Percentiles rank a stretch among this genome's conserved stretches.
phyloP scores from a whole-genome alignment of 1,140 invertebrate genomes.

The Danaus plexippus region DNA sequence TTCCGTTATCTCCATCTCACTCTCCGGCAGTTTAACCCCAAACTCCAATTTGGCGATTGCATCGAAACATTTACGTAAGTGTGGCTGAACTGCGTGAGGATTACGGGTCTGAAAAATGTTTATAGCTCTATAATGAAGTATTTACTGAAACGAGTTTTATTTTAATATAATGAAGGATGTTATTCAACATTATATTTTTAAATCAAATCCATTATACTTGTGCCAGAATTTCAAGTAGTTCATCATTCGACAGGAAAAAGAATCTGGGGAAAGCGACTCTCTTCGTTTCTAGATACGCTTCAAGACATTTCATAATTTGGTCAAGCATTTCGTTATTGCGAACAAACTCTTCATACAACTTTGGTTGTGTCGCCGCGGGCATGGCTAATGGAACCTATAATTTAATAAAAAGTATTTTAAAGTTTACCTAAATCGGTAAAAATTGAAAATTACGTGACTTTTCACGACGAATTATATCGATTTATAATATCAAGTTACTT shows the following conservation, averaged over 20 bases:
- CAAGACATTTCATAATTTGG: slow-evolving; percentile 85
- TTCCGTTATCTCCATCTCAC: slow-evolving; percentile 62
- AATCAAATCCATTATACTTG: slow-evolving; percentile 70
- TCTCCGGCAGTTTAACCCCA: slow-evolving; percentile 71
- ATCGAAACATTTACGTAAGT: slow-evolving; percentile 92
- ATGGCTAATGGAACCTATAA: slow-evolving; percentile 78
- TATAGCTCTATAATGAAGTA: neutral
- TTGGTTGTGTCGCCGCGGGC: slow-evolving; percentile 76
- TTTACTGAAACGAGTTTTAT: too few relatives aligned
- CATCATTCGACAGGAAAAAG: slow-evolving; percentile 96
- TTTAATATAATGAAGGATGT: too few relatives aligned
- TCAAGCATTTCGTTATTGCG: slow-evolving; percentile 85
- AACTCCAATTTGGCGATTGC: slow-evolving; percentile 87
- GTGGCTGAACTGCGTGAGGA: slow-evolving; percentile 89
- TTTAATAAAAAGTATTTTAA: too few relatives aligned
- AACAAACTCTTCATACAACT: slow-evolving; percentile 79
- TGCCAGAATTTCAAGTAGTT: slow-evolving; percentile 92
- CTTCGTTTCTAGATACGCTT: slow-evolving; percentile 89
- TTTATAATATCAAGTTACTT: too few relatives aligned
- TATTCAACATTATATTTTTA: too few relatives aligned
- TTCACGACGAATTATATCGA: too few relatives aligned
- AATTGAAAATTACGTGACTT: too few relatives aligned
- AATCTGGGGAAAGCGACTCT: slow-evolving; percentile 91
- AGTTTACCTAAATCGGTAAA: too few relatives aligned
- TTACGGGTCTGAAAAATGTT: slow-evolving; percentile 77